A percentile compares a stretch with the other conserved stretches of the same genome.
phyloP scores from a whole-genome alignment of 2,888 invertebrate species.

The Linnaemya tessellans region DNA sequence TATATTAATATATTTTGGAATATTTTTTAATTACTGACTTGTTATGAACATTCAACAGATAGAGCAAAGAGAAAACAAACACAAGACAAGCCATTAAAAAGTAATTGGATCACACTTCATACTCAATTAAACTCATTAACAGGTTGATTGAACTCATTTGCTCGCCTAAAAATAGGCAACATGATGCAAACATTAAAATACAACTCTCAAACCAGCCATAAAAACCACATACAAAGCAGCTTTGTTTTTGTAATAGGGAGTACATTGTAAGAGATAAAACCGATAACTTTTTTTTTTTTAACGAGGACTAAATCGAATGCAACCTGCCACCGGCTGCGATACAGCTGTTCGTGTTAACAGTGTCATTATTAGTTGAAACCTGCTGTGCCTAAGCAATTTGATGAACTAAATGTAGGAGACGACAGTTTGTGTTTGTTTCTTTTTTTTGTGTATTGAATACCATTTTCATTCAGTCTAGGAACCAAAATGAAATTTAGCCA shows the following conservation, averaged over 20 bases:
- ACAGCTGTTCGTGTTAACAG: constrained; percentile 40
- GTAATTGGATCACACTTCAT: constrained; percentile 65
- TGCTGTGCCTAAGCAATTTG: constrained; percentile 62
- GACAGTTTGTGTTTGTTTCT: constrained; percentile 18
- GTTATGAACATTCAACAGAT: not conserved
- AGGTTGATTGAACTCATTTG: constrained; percentile 65
- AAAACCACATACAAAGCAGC: not conserved
- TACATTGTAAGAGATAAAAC: constrained; percentile 6
- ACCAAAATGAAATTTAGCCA: constrained; percentile 22
- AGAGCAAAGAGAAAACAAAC: constrained; percentile 4
- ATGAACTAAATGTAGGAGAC: constrained; percentile 58
- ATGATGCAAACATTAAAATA: constrained; percentile 19
- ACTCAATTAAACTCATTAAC: constrained; percentile 65
- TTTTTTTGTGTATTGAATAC: constrained; percentile 40
- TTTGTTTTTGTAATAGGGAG: not conserved
- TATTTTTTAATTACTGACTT: not conserved
- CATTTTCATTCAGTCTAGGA: constrained; percentile 13
- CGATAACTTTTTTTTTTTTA: not conserved
- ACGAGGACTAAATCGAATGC: not conserved
- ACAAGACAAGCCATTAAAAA: constrained; percentile 55
- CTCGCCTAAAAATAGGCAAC: constrained; percentile 63
- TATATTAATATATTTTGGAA: too few relatives aligned
- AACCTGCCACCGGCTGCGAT: not conserved
- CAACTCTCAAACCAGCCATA: not conserved
- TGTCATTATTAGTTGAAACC: constrained; percentile 46